These are phyloP conservation scores for Drosophila micromelanica DNA, from an alignment of 1,140 invertebrate species.

Conservation along the genomic window DNA sequence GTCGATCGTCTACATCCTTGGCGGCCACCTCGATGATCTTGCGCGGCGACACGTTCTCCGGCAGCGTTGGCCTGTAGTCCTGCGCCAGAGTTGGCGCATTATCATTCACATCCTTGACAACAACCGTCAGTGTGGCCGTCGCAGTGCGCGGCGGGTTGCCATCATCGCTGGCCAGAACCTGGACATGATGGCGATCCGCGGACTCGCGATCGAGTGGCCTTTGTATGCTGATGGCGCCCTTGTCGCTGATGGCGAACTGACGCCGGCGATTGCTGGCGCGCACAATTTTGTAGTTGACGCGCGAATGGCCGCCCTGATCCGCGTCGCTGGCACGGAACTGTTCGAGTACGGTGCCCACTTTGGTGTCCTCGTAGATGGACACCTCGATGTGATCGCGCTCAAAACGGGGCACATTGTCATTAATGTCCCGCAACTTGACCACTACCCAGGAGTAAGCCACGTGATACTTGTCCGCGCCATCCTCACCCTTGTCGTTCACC, in stretches of 20 bases:
- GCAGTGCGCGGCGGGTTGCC: constrained; percentile 88
- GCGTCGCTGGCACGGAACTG: constrained; percentile 88
- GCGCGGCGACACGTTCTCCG: constrained; percentile 87
- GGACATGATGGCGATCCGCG: constrained; percentile 86
- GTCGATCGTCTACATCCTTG: constrained; percentile 87
- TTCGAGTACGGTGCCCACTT: constrained; percentile 87
- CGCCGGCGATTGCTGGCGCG: constrained; percentile 86
- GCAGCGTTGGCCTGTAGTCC: constrained; percentile 87
- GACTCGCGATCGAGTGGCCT: constrained; percentile 86
- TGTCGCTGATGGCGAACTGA: constrained; percentile 87
- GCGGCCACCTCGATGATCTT: constrained; percentile 88
- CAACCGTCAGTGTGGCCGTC: constrained; percentile 88
- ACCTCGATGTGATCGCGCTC: constrained; percentile 87
- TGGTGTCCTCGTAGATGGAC: constrained; percentile 87
- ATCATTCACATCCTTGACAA: constrained; percentile 89
- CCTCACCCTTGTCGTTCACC: constrained; percentile 86
- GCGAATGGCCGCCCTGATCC: constrained; percentile 86
- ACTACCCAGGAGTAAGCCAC: constrained; percentile 88
- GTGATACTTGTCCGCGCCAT: constrained; percentile 86
- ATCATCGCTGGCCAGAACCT: constrained; percentile 88
- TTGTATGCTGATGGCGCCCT: constrained; percentile 87
- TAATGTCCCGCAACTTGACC: constrained; percentile 87
- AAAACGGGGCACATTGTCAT: constrained; percentile 88
- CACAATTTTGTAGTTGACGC: constrained; percentile 87
- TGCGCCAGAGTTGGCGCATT: constrained; percentile 86